Evolutionary conservation across 1,140 invertebrate genomes (phyloP).

Genomic region (Steinernema khuongi): DNA sequence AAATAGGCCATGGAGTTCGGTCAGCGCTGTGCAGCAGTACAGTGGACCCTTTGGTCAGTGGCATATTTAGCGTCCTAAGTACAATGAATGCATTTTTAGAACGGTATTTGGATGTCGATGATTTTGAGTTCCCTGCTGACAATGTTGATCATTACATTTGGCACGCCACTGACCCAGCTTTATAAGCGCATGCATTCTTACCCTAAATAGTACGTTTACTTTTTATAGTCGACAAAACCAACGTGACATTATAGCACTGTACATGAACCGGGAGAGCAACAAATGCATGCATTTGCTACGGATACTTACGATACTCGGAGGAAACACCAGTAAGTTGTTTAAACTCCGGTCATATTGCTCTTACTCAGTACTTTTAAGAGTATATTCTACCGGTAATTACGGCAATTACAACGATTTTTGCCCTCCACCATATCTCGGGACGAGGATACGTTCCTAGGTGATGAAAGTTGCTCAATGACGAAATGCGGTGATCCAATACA

Average conservation of each 20-base stretch:
- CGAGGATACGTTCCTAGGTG: background rate
- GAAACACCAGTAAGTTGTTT: background rate
- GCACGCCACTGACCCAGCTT: constrained; percentile 25
- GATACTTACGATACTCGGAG: constrained; percentile 38
- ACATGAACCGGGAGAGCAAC: constrained; percentile 30
- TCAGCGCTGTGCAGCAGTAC: constrained; percentile 33
- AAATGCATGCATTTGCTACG: constrained; percentile 37
- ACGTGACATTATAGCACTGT: constrained; percentile 27
- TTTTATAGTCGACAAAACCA: background rate
- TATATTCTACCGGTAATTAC: background rate
- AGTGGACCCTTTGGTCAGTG: constrained; percentile 32
- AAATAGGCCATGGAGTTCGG: constrained; percentile 25
- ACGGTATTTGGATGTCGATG: constrained; percentile 41
- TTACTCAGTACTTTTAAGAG: background rate
- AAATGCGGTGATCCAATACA: constrained; percentile 14
- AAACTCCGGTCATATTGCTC: background rate
- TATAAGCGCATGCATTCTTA: constrained; percentile 39
- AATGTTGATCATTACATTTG: constrained; percentile 27
- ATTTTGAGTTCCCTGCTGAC: constrained; percentile 22
- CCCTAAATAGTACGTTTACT: constrained; percentile 35
- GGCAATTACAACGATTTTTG: background rate
- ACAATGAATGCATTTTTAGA: constrained; percentile 21
- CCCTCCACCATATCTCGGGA: background rate
- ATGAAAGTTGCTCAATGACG: background rate
- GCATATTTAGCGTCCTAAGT: background rate